Evolutionary conservation across 2,113 vertebrate genomes (phyloP), one percentile per base, ranked within the genome.

Genomic region (Scolopax mira): DNA sequence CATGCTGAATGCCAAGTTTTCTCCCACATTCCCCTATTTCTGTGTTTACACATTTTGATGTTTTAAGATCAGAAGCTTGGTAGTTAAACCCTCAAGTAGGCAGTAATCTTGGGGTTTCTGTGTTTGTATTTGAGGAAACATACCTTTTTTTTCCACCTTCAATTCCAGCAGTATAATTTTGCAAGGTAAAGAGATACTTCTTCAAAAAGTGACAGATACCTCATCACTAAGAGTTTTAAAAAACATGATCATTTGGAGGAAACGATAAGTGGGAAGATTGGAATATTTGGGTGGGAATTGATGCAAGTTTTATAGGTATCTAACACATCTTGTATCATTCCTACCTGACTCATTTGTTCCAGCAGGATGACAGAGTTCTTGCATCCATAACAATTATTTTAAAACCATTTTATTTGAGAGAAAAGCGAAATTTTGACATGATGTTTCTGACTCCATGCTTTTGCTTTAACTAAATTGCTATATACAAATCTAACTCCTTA

Each of bases 321-420:
- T 13, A 55, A 18, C 4, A 8, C 11, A 6, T 35, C 60, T 54
- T 52, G 7, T 37, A 27, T 14, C 6, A 37, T 61, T 87, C 24
- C 44, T 82, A 3, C 0, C 0, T 79, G 42, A 41, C 39, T 93
- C 1, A 2, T 66, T 71, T 37, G 4, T 49, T 87, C 30, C 30
- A 39, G 51, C 33, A 91, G 58, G n/a, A 46, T 55, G 66, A 44
- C 64, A 5, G 13, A 61, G 28, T 87, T 89, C 30, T 71, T 74
- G 13, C 8, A 24, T 81, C 22, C 73, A 4, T 58, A 62, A 41
- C 31, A 70, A 21, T 54, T 60, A 18, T 41, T 89, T 62, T 74
- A 4, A 74, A 70, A 66, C 27, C 3, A 12, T 78, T 81, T 75
- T 44, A 16, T 65, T 73, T 77, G 67, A 83, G 44, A 82, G 31